Conservation (phyloP, 1,140 invertebrate species). For the Lucilia cuprina region DNA sequence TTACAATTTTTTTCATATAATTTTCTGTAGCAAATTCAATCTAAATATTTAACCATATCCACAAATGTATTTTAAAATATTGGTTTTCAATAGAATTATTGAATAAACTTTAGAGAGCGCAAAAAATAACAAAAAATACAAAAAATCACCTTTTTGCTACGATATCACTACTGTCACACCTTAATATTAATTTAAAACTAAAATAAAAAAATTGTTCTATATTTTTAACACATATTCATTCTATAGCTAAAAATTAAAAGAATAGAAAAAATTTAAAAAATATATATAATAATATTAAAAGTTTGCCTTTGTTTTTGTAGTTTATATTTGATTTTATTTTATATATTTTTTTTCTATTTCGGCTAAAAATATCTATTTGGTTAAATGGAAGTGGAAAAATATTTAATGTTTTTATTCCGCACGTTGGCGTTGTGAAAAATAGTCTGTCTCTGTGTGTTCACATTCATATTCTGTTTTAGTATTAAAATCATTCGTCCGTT, state of each 20-base stretch:
- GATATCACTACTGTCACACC: slow-evolving; percentile 39
- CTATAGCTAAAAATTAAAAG: not conserved
- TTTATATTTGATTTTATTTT: not conserved
- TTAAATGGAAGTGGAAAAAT: slow-evolving; percentile 23
- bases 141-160: slow-evolving; percentile 34
- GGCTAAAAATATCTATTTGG: slow-evolving; percentile 22
- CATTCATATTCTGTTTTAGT: not conserved
- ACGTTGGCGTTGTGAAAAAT: slow-evolving; percentile 7
- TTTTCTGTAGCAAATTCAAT: not conserved
- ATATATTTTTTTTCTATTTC: not conserved
- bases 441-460: not conserved
- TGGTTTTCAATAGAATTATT: not conserved
- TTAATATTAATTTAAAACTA: slow-evolving; percentile 40
- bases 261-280: not conserved
- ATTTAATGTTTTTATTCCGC: slow-evolving; percentile 2
- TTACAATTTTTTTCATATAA: no score
- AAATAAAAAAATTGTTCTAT: not conserved
- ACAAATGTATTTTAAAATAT: not conserved
- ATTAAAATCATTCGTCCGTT: no score
- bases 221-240: slow-evolving; percentile 8
- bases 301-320: not conserved
- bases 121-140: not conserved
- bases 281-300: not conserved
- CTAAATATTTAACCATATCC: not conserved
- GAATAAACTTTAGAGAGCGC: not conserved